These are phyloP conservation scores for Lycorma delicatula DNA, from an alignment of 1,140 invertebrate species.

Conservation along the genomic window DNA sequence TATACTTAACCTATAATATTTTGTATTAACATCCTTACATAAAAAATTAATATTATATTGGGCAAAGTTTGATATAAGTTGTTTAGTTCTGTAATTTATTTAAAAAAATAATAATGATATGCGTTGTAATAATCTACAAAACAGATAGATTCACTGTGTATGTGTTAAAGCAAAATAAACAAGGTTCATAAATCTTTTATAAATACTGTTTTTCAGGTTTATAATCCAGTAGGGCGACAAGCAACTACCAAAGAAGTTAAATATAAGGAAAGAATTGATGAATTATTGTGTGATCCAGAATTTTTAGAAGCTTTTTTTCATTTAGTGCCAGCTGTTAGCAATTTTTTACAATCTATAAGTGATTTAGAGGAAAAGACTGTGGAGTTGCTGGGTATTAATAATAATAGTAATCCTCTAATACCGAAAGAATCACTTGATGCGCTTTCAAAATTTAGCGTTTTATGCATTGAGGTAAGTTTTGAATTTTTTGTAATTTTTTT, in stretches of 20 bases:
- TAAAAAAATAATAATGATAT: no score
- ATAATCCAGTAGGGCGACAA: slow-evolving; percentile 31
- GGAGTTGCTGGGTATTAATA: slow-evolving; percentile 16
- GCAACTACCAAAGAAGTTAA: slow-evolving; percentile 35
- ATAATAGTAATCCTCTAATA: slow-evolving; percentile 35
- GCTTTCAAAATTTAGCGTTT: slow-evolving; percentile 48
- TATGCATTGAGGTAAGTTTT: slow-evolving; percentile 47
- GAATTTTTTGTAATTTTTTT: slow-evolving; percentile 12
- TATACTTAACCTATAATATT: no score
- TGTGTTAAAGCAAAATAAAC: slow-evolving; percentile 10
- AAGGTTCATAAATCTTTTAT: slow-evolving; percentile 28
- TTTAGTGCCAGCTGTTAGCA: slow-evolving; percentile 46
- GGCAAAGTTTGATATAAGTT: no score
- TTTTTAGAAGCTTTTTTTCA: slow-evolving; percentile 45
- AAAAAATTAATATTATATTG: no score
- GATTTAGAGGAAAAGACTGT: no score
- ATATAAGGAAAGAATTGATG: slow-evolving; percentile 44
- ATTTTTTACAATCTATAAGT: slow-evolving; percentile 37
- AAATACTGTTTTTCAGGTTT: slow-evolving; percentile 30
- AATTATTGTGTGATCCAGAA: slow-evolving; percentile 44
- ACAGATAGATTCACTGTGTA: no score
- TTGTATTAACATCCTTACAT: no score
- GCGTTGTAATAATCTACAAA: no score
- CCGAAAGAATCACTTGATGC: slow-evolving; percentile 44
- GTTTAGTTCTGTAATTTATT: no score